phyloP scores from a whole-genome alignment of 2,888 invertebrate species.

The Dichetophora obliterata region DNA sequence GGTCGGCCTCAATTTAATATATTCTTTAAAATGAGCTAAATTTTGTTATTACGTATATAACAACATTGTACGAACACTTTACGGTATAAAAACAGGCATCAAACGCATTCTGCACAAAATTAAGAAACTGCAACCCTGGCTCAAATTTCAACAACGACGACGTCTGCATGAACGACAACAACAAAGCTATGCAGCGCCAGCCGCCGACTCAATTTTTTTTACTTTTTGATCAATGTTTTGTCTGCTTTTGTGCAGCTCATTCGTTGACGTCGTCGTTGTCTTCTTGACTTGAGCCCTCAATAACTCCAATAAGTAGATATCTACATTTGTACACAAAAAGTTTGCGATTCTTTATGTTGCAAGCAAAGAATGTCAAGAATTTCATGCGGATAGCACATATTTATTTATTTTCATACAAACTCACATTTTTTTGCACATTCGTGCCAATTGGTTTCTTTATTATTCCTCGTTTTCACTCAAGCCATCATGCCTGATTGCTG shows the following conservation, averaged over 20 bases:
- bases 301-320: conserved; percentile 37
- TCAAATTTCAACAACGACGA: conserved; percentile 18
- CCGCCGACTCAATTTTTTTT: not conserved
- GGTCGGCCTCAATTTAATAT: no score
- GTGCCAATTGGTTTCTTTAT: not conserved
- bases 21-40: no score
- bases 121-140: conserved; percentile 19
- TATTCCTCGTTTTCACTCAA: not conserved
- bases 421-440: conserved; percentile 4
- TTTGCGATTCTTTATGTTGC: not conserved
- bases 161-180: not conserved
- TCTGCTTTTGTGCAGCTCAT: conserved; percentile 10
- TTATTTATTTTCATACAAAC: conserved; percentile 14
- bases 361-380: conserved; percentile 2
- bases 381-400: not conserved
- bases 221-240: not conserved
- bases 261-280: not conserved
- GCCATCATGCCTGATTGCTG: no score
- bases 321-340: conserved; percentile 29
- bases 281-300: not conserved
- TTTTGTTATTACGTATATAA: no score
- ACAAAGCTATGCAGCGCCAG: not conserved
- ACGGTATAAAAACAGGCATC: conserved; percentile 1
- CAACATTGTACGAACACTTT: not conserved
- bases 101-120: conserved; percentile 11